phyloP scores from a whole-genome alignment of 1,140 invertebrate genomes.

The Zaprionus taronus region DNA sequence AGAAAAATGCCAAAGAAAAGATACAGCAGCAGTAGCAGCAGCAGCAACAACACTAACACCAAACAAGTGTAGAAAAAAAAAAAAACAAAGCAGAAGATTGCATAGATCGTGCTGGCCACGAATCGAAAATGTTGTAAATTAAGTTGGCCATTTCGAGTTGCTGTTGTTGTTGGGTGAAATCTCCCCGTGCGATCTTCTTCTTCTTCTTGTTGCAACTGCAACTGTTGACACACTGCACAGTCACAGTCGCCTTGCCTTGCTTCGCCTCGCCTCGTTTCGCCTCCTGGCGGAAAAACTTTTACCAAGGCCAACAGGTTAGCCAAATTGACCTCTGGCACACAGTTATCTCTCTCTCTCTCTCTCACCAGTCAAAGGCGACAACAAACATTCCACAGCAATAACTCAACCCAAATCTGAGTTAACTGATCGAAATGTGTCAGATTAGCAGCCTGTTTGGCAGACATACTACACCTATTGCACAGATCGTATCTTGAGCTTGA shows the following conservation, averaged over 20 bases:
- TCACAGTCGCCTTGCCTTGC: not conserved
- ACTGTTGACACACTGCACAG: slow-evolving; percentile 22
- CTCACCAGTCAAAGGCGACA: not conserved
- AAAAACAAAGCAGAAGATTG: slow-evolving; percentile 74
- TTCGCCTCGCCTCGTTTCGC: not conserved
- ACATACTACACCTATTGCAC: not conserved
- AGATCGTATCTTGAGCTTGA: not conserved
- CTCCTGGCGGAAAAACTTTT: slow-evolving; percentile 37
- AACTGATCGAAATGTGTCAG: slow-evolving; percentile 11
- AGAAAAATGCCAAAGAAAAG: slow-evolving; percentile 21
- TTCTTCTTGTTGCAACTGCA: slow-evolving; percentile 2
- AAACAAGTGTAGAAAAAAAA: slow-evolving; percentile 31
- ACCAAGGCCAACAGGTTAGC: slow-evolving; percentile 24
- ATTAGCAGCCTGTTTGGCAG: not conserved
- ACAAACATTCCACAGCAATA: slow-evolving; percentile 3
- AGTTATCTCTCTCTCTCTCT: not conserved
- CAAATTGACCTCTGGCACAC: slow-evolving; percentile 5
- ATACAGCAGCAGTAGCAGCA: slow-evolving; percentile 9
- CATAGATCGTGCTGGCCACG: slow-evolving; percentile 61
- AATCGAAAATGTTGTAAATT: slow-evolving; percentile 69
- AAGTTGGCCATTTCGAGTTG: slow-evolving; percentile 69
- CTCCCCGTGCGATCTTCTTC: slow-evolving; percentile 1
- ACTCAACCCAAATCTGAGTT: not conserved
- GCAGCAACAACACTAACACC: not conserved
- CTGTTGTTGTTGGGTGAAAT: slow-evolving; percentile 59